phyloP scores from a whole-genome alignment of 1,140 invertebrate genomes.

The Apis cerana region DNA sequence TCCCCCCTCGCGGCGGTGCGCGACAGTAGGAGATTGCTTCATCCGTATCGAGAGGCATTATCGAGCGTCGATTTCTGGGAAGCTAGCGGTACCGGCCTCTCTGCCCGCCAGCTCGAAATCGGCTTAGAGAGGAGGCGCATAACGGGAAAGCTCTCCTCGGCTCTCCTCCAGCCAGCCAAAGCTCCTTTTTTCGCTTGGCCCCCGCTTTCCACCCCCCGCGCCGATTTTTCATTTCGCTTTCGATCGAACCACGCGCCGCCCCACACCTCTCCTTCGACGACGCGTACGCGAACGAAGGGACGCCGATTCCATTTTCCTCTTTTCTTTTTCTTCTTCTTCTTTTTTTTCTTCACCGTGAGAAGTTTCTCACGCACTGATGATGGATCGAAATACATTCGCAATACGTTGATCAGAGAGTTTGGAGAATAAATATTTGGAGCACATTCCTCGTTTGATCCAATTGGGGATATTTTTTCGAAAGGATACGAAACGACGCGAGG shows the following conservation, averaged over 20 bases:
- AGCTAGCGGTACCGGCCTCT: constrained; percentile 68
- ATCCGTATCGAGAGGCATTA: constrained; percentile 70
- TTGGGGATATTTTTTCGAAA: no score
- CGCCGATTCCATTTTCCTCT: no score
- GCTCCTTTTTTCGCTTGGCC: constrained; percentile 21
- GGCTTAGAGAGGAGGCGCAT: constrained; percentile 63
- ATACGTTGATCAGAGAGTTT: no score
- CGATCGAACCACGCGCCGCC: constrained; percentile 28
- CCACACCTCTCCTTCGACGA: not conserved
- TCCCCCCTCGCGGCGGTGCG: constrained; percentile 54
- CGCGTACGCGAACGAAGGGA: no score
- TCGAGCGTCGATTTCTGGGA: constrained; percentile 71
- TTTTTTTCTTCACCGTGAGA: no score
- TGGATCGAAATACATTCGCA: no score
- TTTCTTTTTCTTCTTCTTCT: no score
- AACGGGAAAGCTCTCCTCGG: constrained; percentile 65
- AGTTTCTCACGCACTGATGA: no score
- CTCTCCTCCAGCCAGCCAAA: constrained; percentile 38
- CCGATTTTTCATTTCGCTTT: constrained; percentile 67
- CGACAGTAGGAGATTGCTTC: constrained; percentile 69
- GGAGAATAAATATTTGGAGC: no score
- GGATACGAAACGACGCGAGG: no score
- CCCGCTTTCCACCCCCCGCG: not conserved
- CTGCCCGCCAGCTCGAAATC: constrained; percentile 57
- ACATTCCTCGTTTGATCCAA: no score